These are phyloP conservation scores for Dendrolimus houi DNA, from an alignment of 2,888 invertebrate genomes.

Conservation along the genomic window DNA sequence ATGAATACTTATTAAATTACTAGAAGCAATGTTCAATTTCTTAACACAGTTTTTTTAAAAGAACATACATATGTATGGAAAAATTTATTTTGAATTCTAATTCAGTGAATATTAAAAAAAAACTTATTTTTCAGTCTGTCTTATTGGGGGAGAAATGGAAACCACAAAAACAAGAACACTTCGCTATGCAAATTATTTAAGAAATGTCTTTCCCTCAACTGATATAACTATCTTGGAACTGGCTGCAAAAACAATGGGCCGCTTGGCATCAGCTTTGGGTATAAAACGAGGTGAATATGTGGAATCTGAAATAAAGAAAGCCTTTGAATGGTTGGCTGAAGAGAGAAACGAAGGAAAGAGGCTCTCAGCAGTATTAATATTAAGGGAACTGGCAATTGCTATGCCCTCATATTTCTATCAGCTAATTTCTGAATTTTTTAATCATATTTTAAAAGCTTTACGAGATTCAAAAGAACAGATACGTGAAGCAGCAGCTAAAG, in stretches of 20 bases:
- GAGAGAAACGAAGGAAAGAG: slow-evolving; percentile 94
- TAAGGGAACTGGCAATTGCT: slow-evolving; percentile 95
- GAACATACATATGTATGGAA: no score
- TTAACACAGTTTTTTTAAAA: no score
- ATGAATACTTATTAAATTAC: no score
- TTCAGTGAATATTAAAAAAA: neutral
- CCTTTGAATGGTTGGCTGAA: slow-evolving; percentile 94
- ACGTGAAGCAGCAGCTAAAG: slow-evolving; percentile 94
- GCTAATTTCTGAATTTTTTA: slow-evolving; percentile 93
- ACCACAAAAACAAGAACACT: slow-evolving; percentile 91
- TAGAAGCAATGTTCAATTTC: no score
- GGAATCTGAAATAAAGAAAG: slow-evolving; percentile 95
- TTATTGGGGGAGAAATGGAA: slow-evolving; percentile 94
- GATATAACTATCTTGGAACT: slow-evolving; percentile 95
- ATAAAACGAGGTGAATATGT: slow-evolving; percentile 96
- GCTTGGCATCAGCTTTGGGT: slow-evolving; percentile 90
- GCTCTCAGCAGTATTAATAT: slow-evolving; percentile 92
- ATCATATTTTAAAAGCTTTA: slow-evolving; percentile 92
- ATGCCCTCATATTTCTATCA: slow-evolving; percentile 98
- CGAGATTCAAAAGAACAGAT: slow-evolving; percentile 94
- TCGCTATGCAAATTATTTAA: slow-evolving; percentile 93
- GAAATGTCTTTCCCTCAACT: slow-evolving; percentile 91
- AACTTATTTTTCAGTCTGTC: slow-evolving; percentile 81
- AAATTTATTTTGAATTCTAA: no score
- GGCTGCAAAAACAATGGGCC: slow-evolving; percentile 95